phyloP scores from a whole-genome alignment of 2,797 vertebrate genomes.

The Neosilurus mollespiculum region DNA sequence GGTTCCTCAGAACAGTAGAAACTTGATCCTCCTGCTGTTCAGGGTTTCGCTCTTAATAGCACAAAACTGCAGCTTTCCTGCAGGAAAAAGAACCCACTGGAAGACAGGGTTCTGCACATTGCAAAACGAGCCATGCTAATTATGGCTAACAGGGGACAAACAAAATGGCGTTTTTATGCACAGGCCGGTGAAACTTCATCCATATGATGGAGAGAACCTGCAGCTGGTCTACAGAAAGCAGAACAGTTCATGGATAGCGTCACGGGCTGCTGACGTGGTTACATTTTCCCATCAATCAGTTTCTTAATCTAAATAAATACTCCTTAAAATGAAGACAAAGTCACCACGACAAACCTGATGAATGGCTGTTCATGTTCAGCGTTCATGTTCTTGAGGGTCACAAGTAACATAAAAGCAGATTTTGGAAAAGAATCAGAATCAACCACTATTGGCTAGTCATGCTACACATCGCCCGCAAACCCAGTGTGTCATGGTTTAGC shows the following conservation, averaged over 20 bases:
- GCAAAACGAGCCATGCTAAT: conserved; percentile 51
- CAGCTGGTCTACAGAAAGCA: conserved; percentile 30
- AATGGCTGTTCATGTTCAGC: not conserved
- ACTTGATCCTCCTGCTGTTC: conserved; percentile 59
- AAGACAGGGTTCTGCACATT: conserved; percentile 56
- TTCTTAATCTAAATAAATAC: conserved; percentile 23
- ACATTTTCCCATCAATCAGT: conserved; percentile 31
- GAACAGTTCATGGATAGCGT: conserved; percentile 3
- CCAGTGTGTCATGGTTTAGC: not conserved
- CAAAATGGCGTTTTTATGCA: conserved; percentile 50
- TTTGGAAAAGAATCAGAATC: not conserved
- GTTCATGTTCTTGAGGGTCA: not conserved
- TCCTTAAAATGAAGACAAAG: not conserved
- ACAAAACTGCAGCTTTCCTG: conserved; percentile 59
- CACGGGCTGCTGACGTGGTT: conserved; percentile 3
- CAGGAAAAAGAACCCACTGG: conserved; percentile 47
- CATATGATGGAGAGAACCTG: conserved; percentile 19
- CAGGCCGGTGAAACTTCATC: conserved; percentile 43
- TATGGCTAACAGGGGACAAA: conserved; percentile 59
- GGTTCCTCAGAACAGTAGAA: conserved; percentile 57
- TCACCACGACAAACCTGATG: not conserved
- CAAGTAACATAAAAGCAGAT: not conserved
- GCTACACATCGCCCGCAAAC: not conserved
- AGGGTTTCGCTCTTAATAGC: conserved; percentile 62
- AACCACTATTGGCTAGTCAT: not conserved